Base-by-base conservation (phyloP, 2,797 vertebrate genomes). In the Trematomus bernacchii region DNA sequence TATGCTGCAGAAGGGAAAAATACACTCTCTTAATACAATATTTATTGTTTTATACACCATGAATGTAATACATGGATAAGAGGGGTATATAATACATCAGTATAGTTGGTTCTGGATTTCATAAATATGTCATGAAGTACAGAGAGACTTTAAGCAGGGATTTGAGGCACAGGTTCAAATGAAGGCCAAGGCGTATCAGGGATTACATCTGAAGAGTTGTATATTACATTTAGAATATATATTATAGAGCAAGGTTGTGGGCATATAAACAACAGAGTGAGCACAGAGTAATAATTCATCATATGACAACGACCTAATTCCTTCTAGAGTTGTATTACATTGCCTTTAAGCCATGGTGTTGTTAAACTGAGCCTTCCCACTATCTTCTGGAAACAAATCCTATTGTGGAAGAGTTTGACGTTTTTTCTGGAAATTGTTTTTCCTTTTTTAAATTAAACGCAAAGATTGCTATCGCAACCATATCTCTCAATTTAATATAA, bases 51-150 rank as follows among this genome's bases (percentile, higher is more conserved):
- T 10, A 57, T 0, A 27, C 7, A 40, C 16, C 9, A 40, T 46
- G 40, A 14, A 53, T 27, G 19, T 16, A 55, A 37, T 27, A 18
- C 23, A 33, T 16, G 16, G 14, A 44, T 51, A 11, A 69, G 15
- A 58, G n/a, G 12, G 14, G 14, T 30, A 42, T 11, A 60, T 4
- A 1, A 21, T 73, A 53, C 15, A 61, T 53, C 42, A 23, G n/a
- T 47, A 12, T 30, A 23, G 27, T 52, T n/a, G 14, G 42, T 57
- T 8, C 30, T 72, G 64, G 16, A 64, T 42, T 59, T 43, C 18
- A 62, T 72, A 50, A 66, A 3, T 27, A 23, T 70, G 66, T 65
- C 21, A 60, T 2, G 21, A 51, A 43, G 13, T 10, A 59, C 1
- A 4, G 27, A 27, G 27, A 27, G 27, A 27, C 27, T 27, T 27